Conservation (phyloP, 2,888 invertebrate species). For the Dryocosmus kuriphilus region DNA sequence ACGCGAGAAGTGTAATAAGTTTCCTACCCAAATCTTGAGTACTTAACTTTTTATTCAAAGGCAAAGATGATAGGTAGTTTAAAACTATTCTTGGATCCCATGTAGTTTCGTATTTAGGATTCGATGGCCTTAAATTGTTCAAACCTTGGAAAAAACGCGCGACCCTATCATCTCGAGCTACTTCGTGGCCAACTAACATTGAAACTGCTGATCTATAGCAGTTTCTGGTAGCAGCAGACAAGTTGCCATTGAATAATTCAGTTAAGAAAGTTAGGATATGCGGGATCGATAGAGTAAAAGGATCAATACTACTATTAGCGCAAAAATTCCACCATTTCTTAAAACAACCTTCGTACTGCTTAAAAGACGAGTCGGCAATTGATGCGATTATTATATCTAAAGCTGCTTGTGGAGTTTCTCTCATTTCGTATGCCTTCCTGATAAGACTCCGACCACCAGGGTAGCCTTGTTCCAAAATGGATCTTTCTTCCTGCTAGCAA, state of each 20-base stretch:
- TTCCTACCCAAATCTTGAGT: conserved; percentile 19
- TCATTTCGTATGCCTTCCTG: too few relatives aligned
- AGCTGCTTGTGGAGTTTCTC: conserved; percentile 52
- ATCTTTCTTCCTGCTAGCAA: conserved; percentile 48
- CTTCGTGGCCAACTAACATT: conserved; percentile 49
- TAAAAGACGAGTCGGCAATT: too few relatives aligned
- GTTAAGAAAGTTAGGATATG: conserved; percentile 44
- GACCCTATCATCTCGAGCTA: conserved; percentile 48
- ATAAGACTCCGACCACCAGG: too few relatives aligned
- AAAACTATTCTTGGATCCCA: conserved; percentile 62
- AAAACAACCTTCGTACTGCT: too few relatives aligned
- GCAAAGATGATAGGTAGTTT: background rate
- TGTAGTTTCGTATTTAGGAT: conserved; percentile 58
- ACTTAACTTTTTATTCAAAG: conserved; percentile 34
- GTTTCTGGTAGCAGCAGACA: conserved; percentile 49
- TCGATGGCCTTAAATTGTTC: conserved; percentile 55
- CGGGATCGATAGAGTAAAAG: background rate
- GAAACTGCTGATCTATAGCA: conserved; percentile 51
- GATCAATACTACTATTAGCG: conserved; percentile 3
- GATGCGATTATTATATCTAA: too few relatives aligned
- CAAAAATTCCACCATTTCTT: conserved; percentile 47
- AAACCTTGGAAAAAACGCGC: conserved; percentile 60
- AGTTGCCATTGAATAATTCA: conserved; percentile 43
- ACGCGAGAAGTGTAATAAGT: conserved; percentile 30
- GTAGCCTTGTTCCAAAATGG: conserved; percentile 54